Evolutionary conservation across 2,113 vertebrate genomes (phyloP).

Genomic region (Delphinus delphis): DNA sequence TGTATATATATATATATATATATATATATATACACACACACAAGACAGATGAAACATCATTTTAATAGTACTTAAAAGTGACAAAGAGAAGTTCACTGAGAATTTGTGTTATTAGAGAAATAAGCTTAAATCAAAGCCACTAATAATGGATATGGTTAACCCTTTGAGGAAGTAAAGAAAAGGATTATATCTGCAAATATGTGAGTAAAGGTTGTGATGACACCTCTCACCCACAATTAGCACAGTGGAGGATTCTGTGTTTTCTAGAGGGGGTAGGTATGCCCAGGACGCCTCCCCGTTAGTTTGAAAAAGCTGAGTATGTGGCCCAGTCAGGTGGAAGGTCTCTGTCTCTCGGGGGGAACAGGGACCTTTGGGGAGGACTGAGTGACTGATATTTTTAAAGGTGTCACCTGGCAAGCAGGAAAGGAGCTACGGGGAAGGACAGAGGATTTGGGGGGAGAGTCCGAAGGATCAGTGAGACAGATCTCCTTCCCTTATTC

Average conservation of each 20-base stretch:
- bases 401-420: background rate
- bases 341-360: background rate
- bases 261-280: background rate
- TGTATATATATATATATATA: too few species aligned
- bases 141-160: background rate
- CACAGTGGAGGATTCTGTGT: background rate
- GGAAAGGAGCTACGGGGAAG: background rate
- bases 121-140: background rate
- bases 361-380: background rate
- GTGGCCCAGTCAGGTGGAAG: too few species aligned
- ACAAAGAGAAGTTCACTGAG: background rate
- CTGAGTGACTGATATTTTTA: background rate
- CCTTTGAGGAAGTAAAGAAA: conserved; percentile 7
- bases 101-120: background rate
- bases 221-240: background rate
- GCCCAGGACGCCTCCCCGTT: rapidly evolving
- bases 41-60: background rate
- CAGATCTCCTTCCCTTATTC: too few species aligned
- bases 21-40: background rate
- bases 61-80: background rate
- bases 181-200: background rate
- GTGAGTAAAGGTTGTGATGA: background rate
- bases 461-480: too few species aligned
- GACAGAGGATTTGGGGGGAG: background rate
- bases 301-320: background rate